These are phyloP conservation scores for Dipodomys stephensi DNA, from an alignment of 2,113 vertebrate genomes.

Conservation along the genomic window DNA sequence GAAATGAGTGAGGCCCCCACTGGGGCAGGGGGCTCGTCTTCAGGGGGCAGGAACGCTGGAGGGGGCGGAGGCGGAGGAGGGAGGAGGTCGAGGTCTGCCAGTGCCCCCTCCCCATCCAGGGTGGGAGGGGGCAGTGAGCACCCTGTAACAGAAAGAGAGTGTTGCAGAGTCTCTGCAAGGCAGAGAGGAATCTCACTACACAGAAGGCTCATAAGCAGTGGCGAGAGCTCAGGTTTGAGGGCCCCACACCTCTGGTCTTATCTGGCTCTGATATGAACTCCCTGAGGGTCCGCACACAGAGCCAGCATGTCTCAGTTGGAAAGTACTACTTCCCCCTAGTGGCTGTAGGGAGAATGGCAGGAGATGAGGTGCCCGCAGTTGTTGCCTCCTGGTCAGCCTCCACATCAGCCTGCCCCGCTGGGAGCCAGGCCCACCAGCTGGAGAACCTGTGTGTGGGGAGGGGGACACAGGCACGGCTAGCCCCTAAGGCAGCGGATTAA, in stretches of 20 bases:
- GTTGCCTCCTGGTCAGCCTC: not conserved
- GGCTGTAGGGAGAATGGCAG: not conserved
- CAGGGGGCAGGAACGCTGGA: not conserved
- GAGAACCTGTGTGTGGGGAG: no score
- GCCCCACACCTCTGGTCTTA: not conserved
- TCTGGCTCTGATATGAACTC: not conserved
- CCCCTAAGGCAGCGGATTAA: not conserved
- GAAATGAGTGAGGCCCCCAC: not conserved
- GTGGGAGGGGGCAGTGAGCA: not conserved
- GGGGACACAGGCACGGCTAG: not conserved
- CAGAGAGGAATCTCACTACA: not conserved
- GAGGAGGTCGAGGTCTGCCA: constrained; percentile 45
- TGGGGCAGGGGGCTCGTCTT: not conserved
- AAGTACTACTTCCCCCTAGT: not conserved
- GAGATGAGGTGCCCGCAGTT: not conserved
- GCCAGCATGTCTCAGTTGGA: not conserved
- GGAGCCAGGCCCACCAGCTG: not conserved
- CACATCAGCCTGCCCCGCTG: not conserved
- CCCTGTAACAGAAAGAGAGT: constrained; percentile 57
- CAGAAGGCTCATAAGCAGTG: not conserved
- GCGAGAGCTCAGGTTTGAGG: not conserved
- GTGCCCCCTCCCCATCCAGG: not conserved
- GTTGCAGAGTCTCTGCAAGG: not conserved
- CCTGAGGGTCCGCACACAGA: not conserved
- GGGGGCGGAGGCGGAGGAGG: constrained; percentile 76